These are phyloP conservation scores for Drosophila quinaria DNA, from an alignment of 2,888 invertebrate species.

Conservation along the genomic window DNA sequence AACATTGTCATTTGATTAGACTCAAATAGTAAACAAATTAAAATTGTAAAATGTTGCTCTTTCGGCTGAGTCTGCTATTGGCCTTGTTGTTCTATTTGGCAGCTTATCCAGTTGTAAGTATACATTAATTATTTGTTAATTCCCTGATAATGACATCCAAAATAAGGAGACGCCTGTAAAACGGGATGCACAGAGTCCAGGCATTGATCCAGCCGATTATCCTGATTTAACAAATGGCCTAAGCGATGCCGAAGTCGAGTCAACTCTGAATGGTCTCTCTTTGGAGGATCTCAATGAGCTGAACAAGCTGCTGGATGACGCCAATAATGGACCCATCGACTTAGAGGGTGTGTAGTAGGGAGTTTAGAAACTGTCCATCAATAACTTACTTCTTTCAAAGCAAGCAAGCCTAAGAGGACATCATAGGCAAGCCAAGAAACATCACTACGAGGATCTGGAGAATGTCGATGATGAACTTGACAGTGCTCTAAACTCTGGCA, in stretches of 20 bases:
- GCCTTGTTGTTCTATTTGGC: slow-evolving; percentile 5
- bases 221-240: slow-evolving; percentile 70
- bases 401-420: slow-evolving; percentile 56
- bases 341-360: slow-evolving; percentile 35
- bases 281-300: slow-evolving; percentile 76
- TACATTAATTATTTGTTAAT: too few species aligned
- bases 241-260: slow-evolving; percentile 78
- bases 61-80: slow-evolving; percentile 34
- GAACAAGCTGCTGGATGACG: slow-evolving; percentile 72
- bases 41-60: slow-evolving; percentile 50
- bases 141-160: neutral
- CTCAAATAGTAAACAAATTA: slow-evolving; percentile 35
- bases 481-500: slow-evolving; percentile 11
- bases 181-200: neutral
- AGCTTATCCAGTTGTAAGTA: slow-evolving; percentile 52
- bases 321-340: slow-evolving; percentile 45
- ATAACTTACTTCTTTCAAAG: slow-evolving; percentile 40
- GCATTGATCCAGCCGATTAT: slow-evolving; percentile 42
- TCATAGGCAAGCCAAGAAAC: slow-evolving; percentile 39
- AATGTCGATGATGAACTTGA: slow-evolving; percentile 33
- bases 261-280: slow-evolving; percentile 76
- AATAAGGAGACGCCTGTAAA: slow-evolving; percentile 31
- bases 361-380: neutral
- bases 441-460: slow-evolving; percentile 27
- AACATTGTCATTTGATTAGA: slow-evolving; percentile 14